Percentiles rank a stretch among this genome's conserved stretches.
Evolutionary conservation across 2,113 vertebrate species (phyloP).

Genomic region (Mustela nigripes): DNA sequence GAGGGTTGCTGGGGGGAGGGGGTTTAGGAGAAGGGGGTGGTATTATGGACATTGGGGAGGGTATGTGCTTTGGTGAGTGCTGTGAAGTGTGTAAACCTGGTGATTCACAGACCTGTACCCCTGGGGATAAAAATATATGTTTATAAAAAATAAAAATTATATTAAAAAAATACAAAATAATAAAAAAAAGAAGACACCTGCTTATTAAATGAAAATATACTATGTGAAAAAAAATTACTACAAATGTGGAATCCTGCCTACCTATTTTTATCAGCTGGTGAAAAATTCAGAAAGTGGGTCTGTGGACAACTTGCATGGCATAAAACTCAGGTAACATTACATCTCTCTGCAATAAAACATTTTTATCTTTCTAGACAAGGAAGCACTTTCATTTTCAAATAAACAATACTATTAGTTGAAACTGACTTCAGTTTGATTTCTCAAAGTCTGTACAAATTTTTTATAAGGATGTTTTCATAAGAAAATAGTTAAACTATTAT

Average conservation of each 20-base stretch:
- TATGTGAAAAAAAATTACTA: neutral
- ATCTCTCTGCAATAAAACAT: neutral
- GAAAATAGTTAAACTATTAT: neutral
- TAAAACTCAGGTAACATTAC: neutral
- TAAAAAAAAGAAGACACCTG: neutral
- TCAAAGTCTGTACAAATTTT: neutral
- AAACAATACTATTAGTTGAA: neutral
- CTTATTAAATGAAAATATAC: neutral
- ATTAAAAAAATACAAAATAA: too few relatives aligned
- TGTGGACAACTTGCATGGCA: neutral
- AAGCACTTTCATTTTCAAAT: neutral
- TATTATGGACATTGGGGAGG: too few relatives aligned
- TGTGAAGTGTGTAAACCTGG: too few relatives aligned
- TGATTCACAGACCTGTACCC: too few relatives aligned
- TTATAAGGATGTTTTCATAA: neutral
- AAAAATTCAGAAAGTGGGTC: constrained; percentile 22
- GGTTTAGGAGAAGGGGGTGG: too few relatives aligned
- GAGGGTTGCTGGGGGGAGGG: too few relatives aligned
- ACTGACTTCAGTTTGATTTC: neutral
- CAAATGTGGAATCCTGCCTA: neutral
- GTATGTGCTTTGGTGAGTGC: too few relatives aligned
- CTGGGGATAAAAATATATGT: too few relatives aligned
- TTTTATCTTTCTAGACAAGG: neutral
- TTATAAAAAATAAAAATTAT: too few relatives aligned
- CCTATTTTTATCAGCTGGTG: neutral